Base-by-base conservation (phyloP, 2,888 invertebrate species). In the Mythimna vitellina region DNA sequence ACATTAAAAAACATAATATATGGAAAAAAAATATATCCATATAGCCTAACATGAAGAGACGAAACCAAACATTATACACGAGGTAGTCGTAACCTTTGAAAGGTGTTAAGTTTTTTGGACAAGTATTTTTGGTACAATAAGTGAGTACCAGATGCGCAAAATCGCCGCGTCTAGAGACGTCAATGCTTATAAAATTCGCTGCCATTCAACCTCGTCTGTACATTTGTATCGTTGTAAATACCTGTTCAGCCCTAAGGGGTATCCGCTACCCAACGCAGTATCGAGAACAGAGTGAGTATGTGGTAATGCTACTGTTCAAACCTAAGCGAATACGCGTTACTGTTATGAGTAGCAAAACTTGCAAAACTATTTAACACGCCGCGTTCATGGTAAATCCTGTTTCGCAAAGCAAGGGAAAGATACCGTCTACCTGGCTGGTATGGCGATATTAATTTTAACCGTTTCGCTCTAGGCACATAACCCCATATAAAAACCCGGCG, bases 11-110 rank as follows among this genome's bases (percentile, higher is more conserved):
- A 46, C 42, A 46, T 17, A 46, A 5, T 42, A 5, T 42, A 14
- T 46, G 17, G 42, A 46, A 14, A 14, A 17, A 17, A 17, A 3
- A 12, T 17, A 46, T 20, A 20, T 46, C 46, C 7, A 46, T 70
- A 49, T 29, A 53, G 64, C 57, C 46, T 46, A 20, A 66, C 64
- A 62, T 35, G 20, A 57, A 61, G 35, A 63, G 54, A 70, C 70
- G 7, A 60, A 17, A 72, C 67, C 65, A 66, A 49, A 73, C 46
- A 63, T 58, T 14, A 68, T 49, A 17, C 29, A 68, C 63, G 58
- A 46, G 29, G 68, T 25, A 64, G 6, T 42, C 38, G 20, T 60
- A 10, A 8, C 32, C 20, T 57, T 20, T 22, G 22, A 53, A 17
- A 20, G 51, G n/a, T 49, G 38, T 54, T 22, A 53, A 72, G 3